Evolutionary conservation across 53 echinoderm and acorn worm genomes (phyloP).

Genomic region (Holothuria leucospilota): DNA sequence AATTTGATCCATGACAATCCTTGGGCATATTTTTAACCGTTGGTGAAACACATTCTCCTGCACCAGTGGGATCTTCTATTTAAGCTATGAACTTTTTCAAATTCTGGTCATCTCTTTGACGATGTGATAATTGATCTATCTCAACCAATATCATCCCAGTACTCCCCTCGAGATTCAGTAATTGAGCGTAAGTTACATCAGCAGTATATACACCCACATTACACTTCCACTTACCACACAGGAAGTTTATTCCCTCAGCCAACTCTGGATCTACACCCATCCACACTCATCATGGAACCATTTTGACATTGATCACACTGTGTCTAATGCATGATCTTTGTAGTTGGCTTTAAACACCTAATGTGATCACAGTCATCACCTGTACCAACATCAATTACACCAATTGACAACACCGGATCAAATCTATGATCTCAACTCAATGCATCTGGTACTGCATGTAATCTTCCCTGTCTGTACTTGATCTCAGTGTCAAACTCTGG

Average conservation of each 20-base stretch:
- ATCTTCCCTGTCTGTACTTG: conserved; percentile 42
- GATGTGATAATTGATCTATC: not conserved
- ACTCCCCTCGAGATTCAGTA: not conserved
- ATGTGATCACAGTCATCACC: not conserved
- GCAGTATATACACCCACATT: not conserved
- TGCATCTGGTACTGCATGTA: conserved; percentile 54
- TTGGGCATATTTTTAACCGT: not conserved
- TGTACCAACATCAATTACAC: not conserved
- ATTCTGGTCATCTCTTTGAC: not conserved
- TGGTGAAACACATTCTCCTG: not conserved
- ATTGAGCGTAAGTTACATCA: not conserved
- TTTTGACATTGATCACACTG: conserved; percentile 43
- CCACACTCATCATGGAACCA: conserved; percentile 52
- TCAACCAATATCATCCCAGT: not conserved
- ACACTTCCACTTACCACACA: not conserved
- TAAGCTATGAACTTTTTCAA: not conserved
- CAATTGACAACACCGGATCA: not conserved
- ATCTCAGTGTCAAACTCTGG: conserved; percentile 55
- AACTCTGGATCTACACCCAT: conserved; percentile 8
- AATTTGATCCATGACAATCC: conserved; percentile 13
- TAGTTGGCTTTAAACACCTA: not conserved
- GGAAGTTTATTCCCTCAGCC: not conserved
- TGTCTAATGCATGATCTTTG: conserved; percentile 21
- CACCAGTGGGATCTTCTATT: not conserved
- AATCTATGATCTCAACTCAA: not conserved